Evolutionary conservation across 2,797 vertebrate species (phyloP).

Genomic region (Fistularia commersonii): DNA sequence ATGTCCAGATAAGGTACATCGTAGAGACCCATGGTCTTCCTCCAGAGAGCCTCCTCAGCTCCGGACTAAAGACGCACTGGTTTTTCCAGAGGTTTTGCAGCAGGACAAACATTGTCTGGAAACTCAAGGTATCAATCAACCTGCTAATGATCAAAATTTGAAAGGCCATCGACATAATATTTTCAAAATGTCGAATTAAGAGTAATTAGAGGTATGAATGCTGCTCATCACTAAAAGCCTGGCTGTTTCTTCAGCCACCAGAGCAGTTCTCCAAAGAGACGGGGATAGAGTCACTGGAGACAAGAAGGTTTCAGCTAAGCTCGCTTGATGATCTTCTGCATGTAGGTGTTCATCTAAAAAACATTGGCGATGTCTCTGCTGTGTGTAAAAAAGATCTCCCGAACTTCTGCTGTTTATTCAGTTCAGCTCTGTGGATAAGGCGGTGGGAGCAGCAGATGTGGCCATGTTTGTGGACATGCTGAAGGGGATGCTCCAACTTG

Average conservation of each 20-base stretch:
- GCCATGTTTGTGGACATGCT: slow-evolving; percentile 7
- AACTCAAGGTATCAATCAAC: slow-evolving; percentile 6
- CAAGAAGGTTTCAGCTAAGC: neutral
- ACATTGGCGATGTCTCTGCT: too few relatives aligned
- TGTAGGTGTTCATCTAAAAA: neutral
- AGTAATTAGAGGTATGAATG: too few relatives aligned
- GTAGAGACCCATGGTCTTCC: slow-evolving; percentile 16
- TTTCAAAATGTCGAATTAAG: too few relatives aligned
- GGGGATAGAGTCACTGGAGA: neutral
- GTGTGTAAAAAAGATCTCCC: too few relatives aligned
- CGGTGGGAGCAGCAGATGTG: neutral
- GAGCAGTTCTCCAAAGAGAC: slow-evolving; percentile 1
- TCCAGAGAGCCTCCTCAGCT: slow-evolving; percentile 5
- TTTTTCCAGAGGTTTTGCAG: slow-evolving; percentile 7
- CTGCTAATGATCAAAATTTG: too few relatives aligned
- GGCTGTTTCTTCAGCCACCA: neutral
- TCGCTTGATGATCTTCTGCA: slow-evolving; percentile 3
- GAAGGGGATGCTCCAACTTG: slow-evolving; percentile 1
- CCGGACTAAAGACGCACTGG: accelerated
- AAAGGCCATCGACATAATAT: too few relatives aligned
- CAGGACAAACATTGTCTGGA: neutral
- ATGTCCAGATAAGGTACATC: slow-evolving; percentile 18
- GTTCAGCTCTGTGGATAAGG: slow-evolving; percentile 1
- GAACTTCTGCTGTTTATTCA: too few relatives aligned
- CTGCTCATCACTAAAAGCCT: too few relatives aligned